Evolutionary conservation across 92 coral and sea anemone genomes (phyloP).

Genomic region (Metridium senile): DNA sequence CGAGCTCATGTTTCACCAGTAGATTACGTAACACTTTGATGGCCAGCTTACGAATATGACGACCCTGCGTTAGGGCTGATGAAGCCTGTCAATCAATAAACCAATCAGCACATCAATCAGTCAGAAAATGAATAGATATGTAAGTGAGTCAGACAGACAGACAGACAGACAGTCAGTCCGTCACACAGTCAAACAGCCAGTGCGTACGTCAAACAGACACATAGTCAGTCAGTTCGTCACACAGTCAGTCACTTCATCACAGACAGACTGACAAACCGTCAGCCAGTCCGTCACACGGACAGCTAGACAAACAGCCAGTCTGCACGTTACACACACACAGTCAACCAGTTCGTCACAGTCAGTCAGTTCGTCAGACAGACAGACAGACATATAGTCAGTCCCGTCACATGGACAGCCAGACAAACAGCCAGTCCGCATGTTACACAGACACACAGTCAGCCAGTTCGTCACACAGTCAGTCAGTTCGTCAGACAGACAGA

Average conservation of each 20-base stretch:
- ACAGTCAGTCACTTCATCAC: too few species aligned
- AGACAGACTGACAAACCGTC: too few species aligned
- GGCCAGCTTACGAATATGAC: constrained; percentile 86
- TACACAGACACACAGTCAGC: too few species aligned
- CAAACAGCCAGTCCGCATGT: neutral
- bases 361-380: neutral
- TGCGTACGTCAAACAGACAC: too few species aligned
- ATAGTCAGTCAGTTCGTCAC: too few species aligned
- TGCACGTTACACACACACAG: too few species aligned
- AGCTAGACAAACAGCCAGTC: neutral
- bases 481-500: neutral
- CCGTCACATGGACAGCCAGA: neutral
- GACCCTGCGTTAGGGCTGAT: constrained; percentile 93
- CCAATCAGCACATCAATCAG: neutral
- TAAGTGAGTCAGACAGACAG: neutral
- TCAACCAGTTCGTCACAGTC: neutral
- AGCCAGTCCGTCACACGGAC: neutral
- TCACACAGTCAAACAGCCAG: neutral
- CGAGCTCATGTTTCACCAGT: constrained; percentile 94
- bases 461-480: neutral
- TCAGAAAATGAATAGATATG: neutral
- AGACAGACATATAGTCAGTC: too few species aligned
- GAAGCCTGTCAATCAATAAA: constrained; percentile 55
- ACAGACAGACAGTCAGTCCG: neutral
- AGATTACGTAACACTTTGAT: constrained; percentile 89